A percentile compares a stretch with the other conserved stretches of the same genome.
Conservation (phyloP, 2,888 invertebrate species). For the Aquatica leii region DNA sequence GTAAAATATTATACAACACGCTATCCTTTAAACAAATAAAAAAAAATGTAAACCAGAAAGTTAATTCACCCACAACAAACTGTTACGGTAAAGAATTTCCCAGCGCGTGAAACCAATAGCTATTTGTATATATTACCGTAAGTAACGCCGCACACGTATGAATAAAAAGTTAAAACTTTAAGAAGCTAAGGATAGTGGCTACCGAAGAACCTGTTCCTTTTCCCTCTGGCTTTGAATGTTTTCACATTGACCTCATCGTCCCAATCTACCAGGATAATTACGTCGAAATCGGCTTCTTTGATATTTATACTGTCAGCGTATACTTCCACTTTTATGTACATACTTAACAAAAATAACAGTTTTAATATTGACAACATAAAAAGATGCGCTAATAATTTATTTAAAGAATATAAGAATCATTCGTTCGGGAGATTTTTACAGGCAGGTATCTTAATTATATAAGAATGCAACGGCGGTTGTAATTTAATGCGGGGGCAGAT, state of each 20-base stretch:
- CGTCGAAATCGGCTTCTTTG: conserved; percentile 47
- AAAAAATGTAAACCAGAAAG: conserved; percentile 38
- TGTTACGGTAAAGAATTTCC: conserved; percentile 26
- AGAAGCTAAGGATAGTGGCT: conserved; percentile 34
- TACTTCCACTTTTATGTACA: conserved; percentile 9
- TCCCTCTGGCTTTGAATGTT: conserved; percentile 42
- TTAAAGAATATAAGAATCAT: background rate
- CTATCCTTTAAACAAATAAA: conserved; percentile 29
- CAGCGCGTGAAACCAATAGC: conserved; percentile 31
- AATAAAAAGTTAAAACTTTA: conserved; percentile 20
- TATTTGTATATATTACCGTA: background rate
- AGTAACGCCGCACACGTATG: background rate
- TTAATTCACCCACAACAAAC: conserved; percentile 39
- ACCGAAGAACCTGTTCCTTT: conserved; percentile 46
- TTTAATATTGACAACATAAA: conserved; percentile 3
- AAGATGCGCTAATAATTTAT: background rate
- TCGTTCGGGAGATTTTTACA: too few species aligned
- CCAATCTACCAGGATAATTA: conserved; percentile 47
- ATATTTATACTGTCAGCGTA: conserved; percentile 32
- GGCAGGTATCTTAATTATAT: conserved; percentile 5
- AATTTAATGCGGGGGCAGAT: too few species aligned
- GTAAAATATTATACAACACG: conserved; percentile 39
- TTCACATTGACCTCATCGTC: conserved; percentile 47
- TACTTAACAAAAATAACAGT: conserved; percentile 1
- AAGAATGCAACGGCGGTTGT: background rate